Evolutionary conservation across 2,888 invertebrate species (phyloP).

Genomic region (Eristalis arbustorum): DNA sequence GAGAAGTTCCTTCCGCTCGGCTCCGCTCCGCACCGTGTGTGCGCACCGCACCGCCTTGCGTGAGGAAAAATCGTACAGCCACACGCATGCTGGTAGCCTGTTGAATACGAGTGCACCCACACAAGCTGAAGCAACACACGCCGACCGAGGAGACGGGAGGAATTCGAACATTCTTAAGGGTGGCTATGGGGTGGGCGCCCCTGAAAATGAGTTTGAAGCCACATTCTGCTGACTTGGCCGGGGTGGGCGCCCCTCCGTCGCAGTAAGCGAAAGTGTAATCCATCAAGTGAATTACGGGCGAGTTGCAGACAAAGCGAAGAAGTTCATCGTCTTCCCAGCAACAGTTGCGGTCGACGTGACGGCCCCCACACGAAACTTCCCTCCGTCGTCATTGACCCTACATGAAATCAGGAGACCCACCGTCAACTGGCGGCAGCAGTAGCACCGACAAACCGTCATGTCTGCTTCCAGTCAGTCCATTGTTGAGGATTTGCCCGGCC

Average conservation of each 20-base stretch:
- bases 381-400: not conserved
- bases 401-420: not conserved
- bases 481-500: not conserved
- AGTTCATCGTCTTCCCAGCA: not conserved
- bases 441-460: not conserved
- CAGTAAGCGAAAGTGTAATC: conserved; percentile 25
- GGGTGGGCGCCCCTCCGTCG: not conserved
- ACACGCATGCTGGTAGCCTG: not conserved
- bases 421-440: not conserved
- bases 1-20: not conserved
- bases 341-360: not conserved
- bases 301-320: not conserved
- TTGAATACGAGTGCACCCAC: not conserved
- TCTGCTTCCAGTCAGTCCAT: not conserved
- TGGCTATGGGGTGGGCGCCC: not conserved
- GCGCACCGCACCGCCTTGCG: not conserved
- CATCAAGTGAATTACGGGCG: conserved; percentile 23
- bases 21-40: not conserved
- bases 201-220: not conserved
- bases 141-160: not conserved
- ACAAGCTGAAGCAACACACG: not conserved
- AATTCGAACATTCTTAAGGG: not conserved
- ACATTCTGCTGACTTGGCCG: not conserved
- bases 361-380: not conserved
- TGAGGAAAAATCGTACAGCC: not conserved